Conservation (phyloP, 2,797 vertebrate species). For the Urocyon cinereoargenteus region DNA sequence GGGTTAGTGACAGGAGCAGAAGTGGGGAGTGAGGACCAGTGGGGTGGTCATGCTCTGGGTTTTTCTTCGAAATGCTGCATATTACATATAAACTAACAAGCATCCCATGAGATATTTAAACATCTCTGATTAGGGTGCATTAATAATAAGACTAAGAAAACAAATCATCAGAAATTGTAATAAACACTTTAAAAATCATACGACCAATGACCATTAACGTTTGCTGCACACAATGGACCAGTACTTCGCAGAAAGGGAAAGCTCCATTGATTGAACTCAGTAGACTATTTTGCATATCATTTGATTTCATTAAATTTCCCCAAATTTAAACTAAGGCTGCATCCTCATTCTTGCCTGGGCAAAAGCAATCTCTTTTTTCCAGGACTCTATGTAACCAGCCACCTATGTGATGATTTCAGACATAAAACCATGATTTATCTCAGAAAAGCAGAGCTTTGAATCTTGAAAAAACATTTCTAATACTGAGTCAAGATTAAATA, state of each 20-base stretch:
- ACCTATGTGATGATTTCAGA: neutral
- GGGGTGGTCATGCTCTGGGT: fast-evolving
- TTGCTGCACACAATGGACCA: neutral
- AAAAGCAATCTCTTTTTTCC: neutral
- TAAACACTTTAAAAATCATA: neutral
- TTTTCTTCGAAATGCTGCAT: neutral
- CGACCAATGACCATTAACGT: neutral
- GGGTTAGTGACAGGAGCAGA: neutral
- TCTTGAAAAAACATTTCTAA: neutral
- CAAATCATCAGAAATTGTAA: neutral
- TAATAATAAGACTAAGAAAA: neutral
- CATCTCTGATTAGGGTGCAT: neutral
- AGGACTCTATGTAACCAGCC: neutral
- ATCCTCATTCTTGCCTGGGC: neutral
- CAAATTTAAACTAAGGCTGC: neutral
- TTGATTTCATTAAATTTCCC: neutral
- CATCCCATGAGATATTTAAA: neutral
- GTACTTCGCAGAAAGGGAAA: neutral
- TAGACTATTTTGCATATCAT: neutral
- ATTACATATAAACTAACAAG: neutral
- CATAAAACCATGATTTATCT: neutral
- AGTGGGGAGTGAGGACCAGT: neutral
- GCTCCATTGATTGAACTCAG: neutral
- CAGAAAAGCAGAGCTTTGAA: neutral
- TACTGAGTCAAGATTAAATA: neutral